phyloP scores from a whole-genome alignment of 2,113 vertebrate genomes.

The Boleophthalmus pectinirostris region DNA sequence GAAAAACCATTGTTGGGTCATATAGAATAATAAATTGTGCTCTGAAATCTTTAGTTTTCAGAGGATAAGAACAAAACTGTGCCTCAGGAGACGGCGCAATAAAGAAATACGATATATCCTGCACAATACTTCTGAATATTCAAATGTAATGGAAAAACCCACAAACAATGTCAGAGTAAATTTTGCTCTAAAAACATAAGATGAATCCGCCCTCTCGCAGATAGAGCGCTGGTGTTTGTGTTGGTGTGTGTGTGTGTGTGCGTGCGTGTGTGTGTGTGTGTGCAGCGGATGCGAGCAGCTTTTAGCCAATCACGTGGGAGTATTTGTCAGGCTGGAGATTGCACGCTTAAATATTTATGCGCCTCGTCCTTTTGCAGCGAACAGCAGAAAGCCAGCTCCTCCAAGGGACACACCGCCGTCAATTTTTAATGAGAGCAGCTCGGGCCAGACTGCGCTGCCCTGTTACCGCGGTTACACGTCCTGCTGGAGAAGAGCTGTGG shows the following conservation, averaged over 20 bases:
- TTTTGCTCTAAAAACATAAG: conserved; percentile 3
- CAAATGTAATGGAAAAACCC: background rate
- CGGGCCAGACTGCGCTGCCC: conserved; percentile 72
- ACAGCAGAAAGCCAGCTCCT: conserved; percentile 75
- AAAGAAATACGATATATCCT: background rate
- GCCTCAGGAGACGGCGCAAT: background rate
- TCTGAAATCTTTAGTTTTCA: no score
- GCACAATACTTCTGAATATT: background rate
- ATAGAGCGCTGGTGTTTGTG: conserved; percentile 2
- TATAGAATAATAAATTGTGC: no score
- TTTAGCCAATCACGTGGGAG: conserved; percentile 81
- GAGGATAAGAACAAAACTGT: no score
- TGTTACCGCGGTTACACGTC: background rate
- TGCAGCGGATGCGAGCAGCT: conserved; percentile 63
- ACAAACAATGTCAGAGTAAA: background rate
- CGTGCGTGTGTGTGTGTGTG: conserved; percentile 38
- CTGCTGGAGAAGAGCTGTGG: background rate
- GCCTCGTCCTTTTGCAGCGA: conserved; percentile 39
- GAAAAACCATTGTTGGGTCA: no score
- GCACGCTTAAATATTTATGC: conserved; percentile 84
- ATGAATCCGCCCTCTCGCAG: background rate
- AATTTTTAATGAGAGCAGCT: conserved; percentile 82
- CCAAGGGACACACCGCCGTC: conserved; percentile 78
- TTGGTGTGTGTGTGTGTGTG: conserved; percentile 57
- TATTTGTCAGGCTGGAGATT: conserved; percentile 87